Evolutionary conservation across 2,888 invertebrate genomes (phyloP).

Genomic region (Tricholauxania praeusta): DNA sequence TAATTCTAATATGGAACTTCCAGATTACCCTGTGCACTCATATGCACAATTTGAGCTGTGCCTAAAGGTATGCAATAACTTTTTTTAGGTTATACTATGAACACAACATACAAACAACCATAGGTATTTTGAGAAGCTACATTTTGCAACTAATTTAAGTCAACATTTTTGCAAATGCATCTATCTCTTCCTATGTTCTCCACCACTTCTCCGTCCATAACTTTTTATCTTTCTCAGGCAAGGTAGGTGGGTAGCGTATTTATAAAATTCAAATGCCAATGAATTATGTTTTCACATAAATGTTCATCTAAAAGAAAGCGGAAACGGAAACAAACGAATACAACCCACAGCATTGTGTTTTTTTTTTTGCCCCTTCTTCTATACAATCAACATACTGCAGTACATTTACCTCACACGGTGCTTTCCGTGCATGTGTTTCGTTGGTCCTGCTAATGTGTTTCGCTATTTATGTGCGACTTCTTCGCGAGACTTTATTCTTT

Average conservation of each 20-base stretch:
- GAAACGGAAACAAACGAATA: slow-evolving; percentile 36
- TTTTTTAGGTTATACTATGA: too few relatives aligned
- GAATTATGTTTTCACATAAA: slow-evolving; percentile 32
- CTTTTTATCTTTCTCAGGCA: not conserved
- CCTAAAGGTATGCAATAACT: too few relatives aligned
- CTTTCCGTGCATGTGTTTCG: not conserved
- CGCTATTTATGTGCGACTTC: slow-evolving; percentile 48
- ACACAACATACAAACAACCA: too few relatives aligned
- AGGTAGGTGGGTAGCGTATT: not conserved
- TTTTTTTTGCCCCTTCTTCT: too few relatives aligned
- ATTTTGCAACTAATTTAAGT: too few relatives aligned
- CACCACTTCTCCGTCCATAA: not conserved
- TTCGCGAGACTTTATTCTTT: too few relatives aligned
- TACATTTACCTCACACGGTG: slow-evolving; percentile 8
- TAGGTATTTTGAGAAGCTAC: too few relatives aligned
- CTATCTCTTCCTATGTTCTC: not conserved
- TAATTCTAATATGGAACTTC: too few relatives aligned
- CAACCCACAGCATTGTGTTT: slow-evolving; percentile 31
- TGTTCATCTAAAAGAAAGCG: slow-evolving; percentile 30
- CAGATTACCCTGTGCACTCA: too few relatives aligned
- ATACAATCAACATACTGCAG: not conserved
- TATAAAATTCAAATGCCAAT: not conserved
- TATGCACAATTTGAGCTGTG: too few relatives aligned
- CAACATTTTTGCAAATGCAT: too few relatives aligned
- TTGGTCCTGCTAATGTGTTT: slow-evolving; percentile 53